Conservation (phyloP, 2,113 vertebrate species). For the Otis tarda region DNA sequence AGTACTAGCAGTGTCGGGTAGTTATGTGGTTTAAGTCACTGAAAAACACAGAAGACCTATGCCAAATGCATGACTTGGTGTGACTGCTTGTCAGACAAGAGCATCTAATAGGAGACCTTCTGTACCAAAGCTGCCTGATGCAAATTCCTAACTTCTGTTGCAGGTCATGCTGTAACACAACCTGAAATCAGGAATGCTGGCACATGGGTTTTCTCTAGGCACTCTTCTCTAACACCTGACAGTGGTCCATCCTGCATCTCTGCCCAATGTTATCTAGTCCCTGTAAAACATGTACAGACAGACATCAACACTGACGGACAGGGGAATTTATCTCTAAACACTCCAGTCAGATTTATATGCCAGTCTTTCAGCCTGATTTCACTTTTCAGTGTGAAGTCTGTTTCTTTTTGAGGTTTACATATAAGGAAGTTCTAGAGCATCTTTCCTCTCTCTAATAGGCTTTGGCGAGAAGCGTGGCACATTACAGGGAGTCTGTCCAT, state of each 20-base stretch:
- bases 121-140: rapidly evolving
- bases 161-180: neutral
- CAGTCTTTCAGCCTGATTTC: neutral
- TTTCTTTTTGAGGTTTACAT: neutral
- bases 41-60: neutral
- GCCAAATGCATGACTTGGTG: neutral
- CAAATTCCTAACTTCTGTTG: neutral
- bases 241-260: neutral
- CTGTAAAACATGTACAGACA: neutral
- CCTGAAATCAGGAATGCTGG: neutral
- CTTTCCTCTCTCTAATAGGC: neutral
- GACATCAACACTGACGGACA: neutral
- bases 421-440: neutral
- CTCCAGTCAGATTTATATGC: neutral
- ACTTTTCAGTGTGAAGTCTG: neutral
- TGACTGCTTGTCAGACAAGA: neutral
- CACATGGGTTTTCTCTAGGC: neutral
- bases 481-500: neutral
- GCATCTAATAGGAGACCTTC: neutral
- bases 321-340: neutral
- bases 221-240: neutral
- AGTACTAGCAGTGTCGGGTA: neutral
- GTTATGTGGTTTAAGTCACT: neutral
- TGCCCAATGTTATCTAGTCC: neutral
- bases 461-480: neutral